These are phyloP conservation scores for Crenichthys baileyi DNA, from an alignment of 2,797 vertebrate species.

Conservation along the genomic window DNA sequence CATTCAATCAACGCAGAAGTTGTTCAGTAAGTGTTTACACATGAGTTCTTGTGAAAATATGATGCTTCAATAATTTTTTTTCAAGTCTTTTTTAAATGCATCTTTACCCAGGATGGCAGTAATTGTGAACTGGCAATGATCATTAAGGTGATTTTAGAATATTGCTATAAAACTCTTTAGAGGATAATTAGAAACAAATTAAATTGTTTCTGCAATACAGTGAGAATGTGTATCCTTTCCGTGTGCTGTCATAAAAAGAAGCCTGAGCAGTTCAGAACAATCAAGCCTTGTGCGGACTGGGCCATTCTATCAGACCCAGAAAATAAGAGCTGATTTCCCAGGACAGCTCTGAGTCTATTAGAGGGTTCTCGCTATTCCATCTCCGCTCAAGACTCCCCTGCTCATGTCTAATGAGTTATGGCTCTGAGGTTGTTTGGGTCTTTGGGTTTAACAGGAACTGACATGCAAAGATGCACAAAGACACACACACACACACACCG, in stretches of 20 bases:
- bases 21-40: neutral
- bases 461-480: conserved; percentile 33
- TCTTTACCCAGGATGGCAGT: neutral
- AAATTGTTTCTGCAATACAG: conserved; percentile 1
- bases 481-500: neutral
- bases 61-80: neutral
- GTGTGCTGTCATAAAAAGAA: conserved; percentile 29
- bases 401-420: conserved; percentile 70
- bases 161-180: neutral
- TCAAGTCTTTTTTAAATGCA: neutral
- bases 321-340: conserved; percentile 69
- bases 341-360: conserved; percentile 60
- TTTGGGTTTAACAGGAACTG: conserved; percentile 50
- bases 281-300: conserved; percentile 61
- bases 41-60: neutral
- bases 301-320: conserved; percentile 55
- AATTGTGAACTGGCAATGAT: neutral
- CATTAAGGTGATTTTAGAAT: neutral
- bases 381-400: conserved; percentile 41
- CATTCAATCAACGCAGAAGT: no score
- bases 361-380: conserved; percentile 52
- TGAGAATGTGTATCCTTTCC: conserved; percentile 7
- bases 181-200: neutral
- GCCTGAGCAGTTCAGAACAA: conserved; percentile 62
- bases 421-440: conserved; percentile 48